Percentiles rank a stretch among this genome's conserved stretches.
Conservation (phyloP, 2,888 invertebrate species). For the Acanthosepion pharaonis region DNA sequence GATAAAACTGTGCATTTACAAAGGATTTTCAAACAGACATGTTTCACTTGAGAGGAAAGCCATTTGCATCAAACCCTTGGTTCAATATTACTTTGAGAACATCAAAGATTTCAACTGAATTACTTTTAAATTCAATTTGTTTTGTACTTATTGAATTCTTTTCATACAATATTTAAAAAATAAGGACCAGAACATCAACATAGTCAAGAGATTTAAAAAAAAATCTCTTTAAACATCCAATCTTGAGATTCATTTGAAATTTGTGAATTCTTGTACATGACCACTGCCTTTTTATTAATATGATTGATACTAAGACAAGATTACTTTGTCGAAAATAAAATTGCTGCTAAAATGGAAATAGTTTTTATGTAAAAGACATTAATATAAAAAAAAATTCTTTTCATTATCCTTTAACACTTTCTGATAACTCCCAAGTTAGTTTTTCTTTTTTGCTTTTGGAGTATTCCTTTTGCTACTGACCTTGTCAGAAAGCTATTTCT, state of each 20-base stretch:
- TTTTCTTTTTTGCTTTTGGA: background rate
- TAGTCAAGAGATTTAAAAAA: background rate
- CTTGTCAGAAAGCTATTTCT: background rate
- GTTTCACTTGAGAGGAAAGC: background rate
- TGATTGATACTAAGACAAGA: too few species aligned
- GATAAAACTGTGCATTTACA: background rate
- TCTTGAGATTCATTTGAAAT: background rate
- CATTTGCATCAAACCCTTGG: background rate
- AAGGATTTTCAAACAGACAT: background rate
- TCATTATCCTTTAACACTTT: background rate
- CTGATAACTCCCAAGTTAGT: background rate
- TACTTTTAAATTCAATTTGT: conserved; percentile 10
- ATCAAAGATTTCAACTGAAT: conserved; percentile 33
- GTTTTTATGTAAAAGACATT: background rate
- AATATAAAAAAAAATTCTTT: background rate
- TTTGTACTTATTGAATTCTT: background rate
- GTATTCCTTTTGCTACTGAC: too few species aligned
- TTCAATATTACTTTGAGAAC: background rate
- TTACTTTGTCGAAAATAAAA: background rate
- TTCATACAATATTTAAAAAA: background rate
- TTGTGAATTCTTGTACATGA: background rate
- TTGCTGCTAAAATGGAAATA: background rate
- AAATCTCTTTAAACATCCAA: background rate
- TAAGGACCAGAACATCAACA: background rate
- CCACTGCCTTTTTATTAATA: background rate